Evolutionary conservation across 2,888 invertebrate species (phyloP).

Genomic region (Cheilosia scutellata): DNA sequence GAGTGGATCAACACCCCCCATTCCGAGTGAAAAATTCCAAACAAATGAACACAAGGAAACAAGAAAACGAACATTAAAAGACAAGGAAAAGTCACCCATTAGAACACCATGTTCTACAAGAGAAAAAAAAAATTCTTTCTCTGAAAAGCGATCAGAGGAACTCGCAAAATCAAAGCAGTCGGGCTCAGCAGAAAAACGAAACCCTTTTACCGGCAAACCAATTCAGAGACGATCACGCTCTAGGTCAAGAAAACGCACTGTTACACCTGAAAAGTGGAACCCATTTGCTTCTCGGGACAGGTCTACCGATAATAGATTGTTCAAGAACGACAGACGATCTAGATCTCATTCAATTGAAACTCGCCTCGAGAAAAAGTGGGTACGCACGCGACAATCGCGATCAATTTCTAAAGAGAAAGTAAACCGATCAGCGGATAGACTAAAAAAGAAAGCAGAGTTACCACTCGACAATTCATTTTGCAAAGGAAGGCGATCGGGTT

Average conservation of each 20-base stretch:
- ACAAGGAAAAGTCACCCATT: constrained; percentile 19
- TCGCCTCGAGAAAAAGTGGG: not conserved
- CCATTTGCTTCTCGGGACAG: constrained; percentile 43
- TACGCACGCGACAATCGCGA: not conserved
- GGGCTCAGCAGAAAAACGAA: constrained; percentile 34
- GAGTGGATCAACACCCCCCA: constrained; percentile 60
- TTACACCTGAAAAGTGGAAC: constrained; percentile 52
- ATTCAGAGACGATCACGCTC: constrained; percentile 34
- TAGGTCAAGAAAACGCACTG: constrained; percentile 4
- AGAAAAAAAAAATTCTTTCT: constrained; percentile 16
- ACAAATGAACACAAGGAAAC: not conserved
- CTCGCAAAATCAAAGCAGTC: constrained; percentile 13
- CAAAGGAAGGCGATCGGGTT: constrained; percentile 50
- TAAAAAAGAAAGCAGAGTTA: constrained; percentile 1
- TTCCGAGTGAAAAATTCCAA: constrained; percentile 37
- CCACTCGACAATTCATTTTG: not conserved
- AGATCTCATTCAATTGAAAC: constrained; percentile 29
- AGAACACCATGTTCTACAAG: not conserved
- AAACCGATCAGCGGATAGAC: constrained; percentile 33
- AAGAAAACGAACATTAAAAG: not conserved
- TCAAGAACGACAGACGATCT: constrained; percentile 13
- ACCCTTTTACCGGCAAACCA: constrained; percentile 30
- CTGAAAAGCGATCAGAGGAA: constrained; percentile 15
- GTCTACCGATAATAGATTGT: constrained; percentile 10
- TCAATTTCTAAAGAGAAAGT: constrained; percentile 43